Evolutionary conservation across 2,797 vertebrate species (phyloP), one percentile per base, ranked within the genome.

Genomic region (Gobionotothen gibberifrons): DNA sequence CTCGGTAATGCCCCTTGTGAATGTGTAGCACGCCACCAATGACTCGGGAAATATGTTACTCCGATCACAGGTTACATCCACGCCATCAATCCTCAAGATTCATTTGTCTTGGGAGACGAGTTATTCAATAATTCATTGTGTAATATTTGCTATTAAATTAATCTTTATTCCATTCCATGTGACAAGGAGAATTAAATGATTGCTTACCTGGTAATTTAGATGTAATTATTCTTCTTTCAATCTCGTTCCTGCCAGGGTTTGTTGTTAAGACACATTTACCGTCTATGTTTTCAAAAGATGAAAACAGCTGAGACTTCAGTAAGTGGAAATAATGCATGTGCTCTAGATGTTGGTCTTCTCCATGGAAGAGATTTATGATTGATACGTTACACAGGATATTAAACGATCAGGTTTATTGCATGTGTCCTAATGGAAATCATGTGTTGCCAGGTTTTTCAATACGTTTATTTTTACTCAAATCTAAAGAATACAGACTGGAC

Each of bases 71-170:
- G 91, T 91, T 90, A 91, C 83, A 80, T 89, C 85, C 87, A 87
- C 90, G 84, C 79, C 87, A 93, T 94, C 90, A 92, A 90, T 94
- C 91, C 84, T 87, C 86, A 79, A 87, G 87, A 92, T 91, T 93
- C 89, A 93, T 93, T 88, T 89, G 90, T 82, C 88, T 85, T 73
- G 83, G 90, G 87, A 90, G 86, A 91, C 88, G 85, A 90, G 82
- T 91, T 93, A 85, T 85, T 95, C 78, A 93, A 93, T 94, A 92
- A 94, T 94, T 93, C 82, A 93, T 91, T 82, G 81, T 91, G 92
- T 91, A 92, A 94, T 91, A 92, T 92, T 91, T 90, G 81, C 84
- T 76, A 76, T 85, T 87, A 92, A 92, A 93, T 94, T 83, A 94
- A 93, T 94, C 86, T 85, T 92, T 76, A 93, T 93, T 93, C 87